phyloP scores from a whole-genome alignment of 2,797 vertebrate genomes.

The Cetoscarus ocellatus region DNA sequence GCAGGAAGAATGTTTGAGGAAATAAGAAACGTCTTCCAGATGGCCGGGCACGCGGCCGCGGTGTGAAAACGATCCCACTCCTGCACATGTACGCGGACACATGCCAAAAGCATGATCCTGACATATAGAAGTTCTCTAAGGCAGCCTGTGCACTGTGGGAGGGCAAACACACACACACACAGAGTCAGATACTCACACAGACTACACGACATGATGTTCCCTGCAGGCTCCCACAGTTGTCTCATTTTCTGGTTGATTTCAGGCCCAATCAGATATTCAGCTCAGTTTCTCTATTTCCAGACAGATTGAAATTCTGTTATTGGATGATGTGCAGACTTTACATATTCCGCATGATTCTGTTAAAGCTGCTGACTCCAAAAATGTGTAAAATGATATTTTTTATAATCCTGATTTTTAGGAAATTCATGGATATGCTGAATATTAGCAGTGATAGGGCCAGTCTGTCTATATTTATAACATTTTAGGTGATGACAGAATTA shows the following conservation, averaged over 20 bases:
- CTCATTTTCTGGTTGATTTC: constrained; percentile 47
- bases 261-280: constrained; percentile 37
- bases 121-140: constrained; percentile 1
- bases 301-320: constrained; percentile 7
- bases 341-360: constrained; percentile 18
- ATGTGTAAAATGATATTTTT: constrained; percentile 25
- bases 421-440: too few species aligned
- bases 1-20: constrained; percentile 47
- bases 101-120: constrained; percentile 17
- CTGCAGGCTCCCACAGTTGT: constrained; percentile 16
- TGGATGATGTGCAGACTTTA: constrained; percentile 11
- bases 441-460: too few species aligned
- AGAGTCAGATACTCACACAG: constrained; percentile 1
- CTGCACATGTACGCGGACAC: constrained; percentile 1
- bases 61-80: constrained; percentile 36
- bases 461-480: too few species aligned
- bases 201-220: background rate
- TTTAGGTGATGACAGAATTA: too few species aligned
- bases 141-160: background rate
- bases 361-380: background rate
- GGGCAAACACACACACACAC: constrained; percentile 4
- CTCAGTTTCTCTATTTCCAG: constrained; percentile 17
- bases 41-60: constrained; percentile 32
- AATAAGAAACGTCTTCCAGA: constrained; percentile 64
- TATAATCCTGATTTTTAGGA: constrained; percentile 3